phyloP scores from a whole-genome alignment of 1,140 invertebrate genomes.

The Harlomillsia oculata region DNA sequence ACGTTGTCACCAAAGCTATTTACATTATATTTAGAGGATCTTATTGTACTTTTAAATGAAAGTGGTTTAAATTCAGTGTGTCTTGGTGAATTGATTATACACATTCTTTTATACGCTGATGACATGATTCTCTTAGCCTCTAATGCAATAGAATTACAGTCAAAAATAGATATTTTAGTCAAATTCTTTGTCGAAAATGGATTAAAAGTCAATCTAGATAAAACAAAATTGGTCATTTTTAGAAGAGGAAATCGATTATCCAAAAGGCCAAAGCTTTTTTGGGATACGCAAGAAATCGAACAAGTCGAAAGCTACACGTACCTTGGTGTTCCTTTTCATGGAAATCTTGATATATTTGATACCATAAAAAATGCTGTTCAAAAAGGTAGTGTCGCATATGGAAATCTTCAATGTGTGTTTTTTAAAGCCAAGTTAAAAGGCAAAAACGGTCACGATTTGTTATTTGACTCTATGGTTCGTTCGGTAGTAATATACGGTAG shows the following conservation, averaged over 20 bases:
- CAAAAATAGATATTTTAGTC: slow-evolving; percentile 10
- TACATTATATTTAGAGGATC: slow-evolving; percentile 26
- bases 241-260: neutral
- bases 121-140: slow-evolving; percentile 6
- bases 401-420: neutral
- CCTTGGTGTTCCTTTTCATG: slow-evolving; percentile 8
- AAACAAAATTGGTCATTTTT: slow-evolving; percentile 17
- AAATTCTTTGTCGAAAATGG: slow-evolving; percentile 2
- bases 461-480: slow-evolving; percentile 3
- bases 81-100: neutral
- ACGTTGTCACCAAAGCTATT: slow-evolving; percentile 31
- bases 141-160: neutral
- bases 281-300: slow-evolving; percentile 4
- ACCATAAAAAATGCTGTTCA: neutral
- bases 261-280: neutral
- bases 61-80: neutral
- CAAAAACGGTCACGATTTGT: neutral
- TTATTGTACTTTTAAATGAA: slow-evolving; percentile 1
- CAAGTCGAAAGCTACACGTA: slow-evolving; percentile 4
- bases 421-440: neutral
- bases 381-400: slow-evolving; percentile 7
- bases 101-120: slow-evolving; percentile 18
- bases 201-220: slow-evolving; percentile 6
- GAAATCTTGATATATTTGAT: neutral
- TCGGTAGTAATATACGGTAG: too few relatives aligned